Evolutionary conservation across 2,113 vertebrate genomes (phyloP).

Genomic region (Pao palembangensis): DNA sequence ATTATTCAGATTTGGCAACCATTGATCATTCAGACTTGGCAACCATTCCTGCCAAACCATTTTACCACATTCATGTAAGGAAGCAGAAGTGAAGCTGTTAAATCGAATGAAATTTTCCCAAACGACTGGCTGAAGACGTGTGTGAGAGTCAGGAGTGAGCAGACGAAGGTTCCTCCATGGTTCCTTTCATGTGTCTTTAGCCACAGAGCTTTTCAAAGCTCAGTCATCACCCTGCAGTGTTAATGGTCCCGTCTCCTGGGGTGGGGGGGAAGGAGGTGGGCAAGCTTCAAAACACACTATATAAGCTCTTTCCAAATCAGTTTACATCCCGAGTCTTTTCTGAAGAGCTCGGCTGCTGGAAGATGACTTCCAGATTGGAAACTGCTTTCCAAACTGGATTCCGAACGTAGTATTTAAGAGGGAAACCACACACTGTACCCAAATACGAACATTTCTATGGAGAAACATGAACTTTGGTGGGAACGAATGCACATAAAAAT

Average conservation of each 20-base stretch:
- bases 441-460: conserved; percentile 16
- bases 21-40: neutral
- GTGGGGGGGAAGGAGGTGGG: neutral
- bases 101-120: conserved; percentile 5
- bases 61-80: neutral
- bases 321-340: conserved; percentile 13
- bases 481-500: neutral
- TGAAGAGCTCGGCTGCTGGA: conserved; percentile 6
- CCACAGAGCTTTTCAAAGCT: conserved; percentile 34
- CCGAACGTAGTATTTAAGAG: conserved; percentile 8
- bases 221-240: conserved; percentile 38
- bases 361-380: conserved; percentile 44
- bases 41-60: neutral
- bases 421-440: conserved; percentile 16
- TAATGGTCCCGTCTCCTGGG: conserved; percentile 33
- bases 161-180: neutral
- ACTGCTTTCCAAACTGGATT: conserved; percentile 12
- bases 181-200: conserved; percentile 7
- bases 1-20: no score
- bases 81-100: conserved; percentile 2
- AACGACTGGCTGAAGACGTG: conserved; percentile 2
- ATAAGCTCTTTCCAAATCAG: conserved; percentile 6
- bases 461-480: conserved; percentile 18
- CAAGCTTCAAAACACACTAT: neutral
- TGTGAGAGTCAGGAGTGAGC: neutral